phyloP scores from a whole-genome alignment of 2,113 vertebrate genomes.

The Recurvirostra avosetta region DNA sequence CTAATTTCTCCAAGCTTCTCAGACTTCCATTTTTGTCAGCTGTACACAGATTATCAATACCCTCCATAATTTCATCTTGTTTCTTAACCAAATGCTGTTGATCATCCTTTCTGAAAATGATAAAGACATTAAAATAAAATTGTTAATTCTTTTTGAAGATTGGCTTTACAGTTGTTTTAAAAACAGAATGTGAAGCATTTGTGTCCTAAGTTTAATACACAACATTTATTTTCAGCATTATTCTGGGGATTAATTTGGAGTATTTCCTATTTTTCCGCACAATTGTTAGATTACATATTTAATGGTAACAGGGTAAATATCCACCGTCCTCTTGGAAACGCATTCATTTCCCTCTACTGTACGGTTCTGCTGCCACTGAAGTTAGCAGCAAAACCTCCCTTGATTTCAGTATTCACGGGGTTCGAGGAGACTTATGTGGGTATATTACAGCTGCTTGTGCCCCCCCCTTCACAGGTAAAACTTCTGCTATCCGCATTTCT shows the following conservation, averaged over 20 bases:
- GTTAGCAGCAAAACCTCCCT: neutral
- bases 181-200: neutral
- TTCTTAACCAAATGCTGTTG: neutral
- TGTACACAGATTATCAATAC: neutral
- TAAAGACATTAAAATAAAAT: neutral
- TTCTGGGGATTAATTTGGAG: neutral
- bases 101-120: neutral
- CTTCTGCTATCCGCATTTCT: neutral
- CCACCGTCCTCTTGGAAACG: neutral
- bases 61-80: neutral
- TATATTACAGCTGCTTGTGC: neutral
- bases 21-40: neutral
- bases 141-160: neutral
- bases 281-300: neutral
- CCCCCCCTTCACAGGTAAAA: neutral
- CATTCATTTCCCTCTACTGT: neutral
- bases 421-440: neutral
- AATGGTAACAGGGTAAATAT: neutral
- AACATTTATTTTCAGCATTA: neutral
- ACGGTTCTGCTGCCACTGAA: neutral
- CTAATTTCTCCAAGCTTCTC: neutral
- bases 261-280: neutral
- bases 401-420: neutral
- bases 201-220: neutral
- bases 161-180: neutral